Percentiles rank a stretch among this genome's conserved stretches.
Evolutionary conservation across 1,140 invertebrate genomes (phyloP).

Genomic region (Apis dorsata): DNA sequence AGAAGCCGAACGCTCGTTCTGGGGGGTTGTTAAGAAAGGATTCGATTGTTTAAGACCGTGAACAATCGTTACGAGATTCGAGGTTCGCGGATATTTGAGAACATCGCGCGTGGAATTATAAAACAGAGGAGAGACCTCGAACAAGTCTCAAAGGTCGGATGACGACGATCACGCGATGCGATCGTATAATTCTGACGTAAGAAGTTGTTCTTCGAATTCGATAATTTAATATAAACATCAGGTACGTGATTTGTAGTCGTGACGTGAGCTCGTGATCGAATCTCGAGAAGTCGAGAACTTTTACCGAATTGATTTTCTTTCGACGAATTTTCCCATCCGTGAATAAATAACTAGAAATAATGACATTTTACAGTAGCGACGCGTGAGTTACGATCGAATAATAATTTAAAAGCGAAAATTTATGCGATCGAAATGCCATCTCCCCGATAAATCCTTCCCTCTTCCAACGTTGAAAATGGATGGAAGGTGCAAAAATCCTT

Average conservation of each 20-base stretch:
- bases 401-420: neutral
- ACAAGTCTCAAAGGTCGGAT: slow-evolving; percentile 46
- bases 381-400: neutral
- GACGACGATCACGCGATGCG: slow-evolving; percentile 41
- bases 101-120: neutral
- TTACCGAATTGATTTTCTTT: neutral
- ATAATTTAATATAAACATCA: slow-evolving; percentile 44
- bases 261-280: slow-evolving; percentile 29
- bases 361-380: neutral
- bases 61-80: neutral
- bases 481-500: too few relatives aligned
- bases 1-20: neutral
- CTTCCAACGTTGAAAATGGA: neutral
- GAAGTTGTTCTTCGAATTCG: slow-evolving; percentile 11
- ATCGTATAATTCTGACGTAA: slow-evolving; percentile 13
- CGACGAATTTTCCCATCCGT: too few relatives aligned
- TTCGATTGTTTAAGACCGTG: too few relatives aligned
- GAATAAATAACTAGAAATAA: neutral
- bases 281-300: slow-evolving; percentile 2
- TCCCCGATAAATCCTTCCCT: neutral
- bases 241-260: slow-evolving; percentile 43
- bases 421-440: neutral
- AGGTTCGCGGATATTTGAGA: neutral
- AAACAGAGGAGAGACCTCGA: neutral
- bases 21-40: neutral